Evolutionary conservation across 2,888 invertebrate species (phyloP).

Genomic region (Leptinotarsa peninsularis): DNA sequence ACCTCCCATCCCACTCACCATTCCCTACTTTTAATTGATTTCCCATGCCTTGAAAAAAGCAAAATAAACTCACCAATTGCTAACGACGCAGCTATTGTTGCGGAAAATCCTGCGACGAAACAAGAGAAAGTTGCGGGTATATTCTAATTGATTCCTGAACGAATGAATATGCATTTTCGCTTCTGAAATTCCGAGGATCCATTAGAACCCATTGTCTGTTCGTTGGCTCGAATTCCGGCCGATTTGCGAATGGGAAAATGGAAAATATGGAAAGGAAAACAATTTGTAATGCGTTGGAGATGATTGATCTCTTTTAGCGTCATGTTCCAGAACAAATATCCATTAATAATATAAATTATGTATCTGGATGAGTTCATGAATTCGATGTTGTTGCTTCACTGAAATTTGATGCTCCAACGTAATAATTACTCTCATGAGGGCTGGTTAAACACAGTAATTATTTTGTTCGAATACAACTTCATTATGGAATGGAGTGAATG

Average conservation of each 20-base stretch:
- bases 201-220: slow-evolving; percentile 14
- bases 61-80: not conserved
- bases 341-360: slow-evolving; percentile 13
- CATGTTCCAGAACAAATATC: slow-evolving; percentile 1
- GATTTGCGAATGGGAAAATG: slow-evolving; percentile 7
- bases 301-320: slow-evolving; percentile 11
- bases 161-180: slow-evolving; percentile 18
- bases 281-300: slow-evolving; percentile 9
- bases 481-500: too few species aligned
- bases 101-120: slow-evolving; percentile 9
- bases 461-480: too few species aligned
- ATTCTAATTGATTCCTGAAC: slow-evolving; percentile 10
- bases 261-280: slow-evolving; percentile 18
- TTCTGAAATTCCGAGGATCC: slow-evolving; percentile 3
- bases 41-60: not conserved
- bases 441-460: not conserved
- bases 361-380: not conserved
- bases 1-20: not conserved
- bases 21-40: not conserved
- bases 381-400: not conserved
- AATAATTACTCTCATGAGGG: not conserved
- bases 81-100: not conserved
- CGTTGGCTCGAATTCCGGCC: slow-evolving; percentile 3
- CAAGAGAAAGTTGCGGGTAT: slow-evolving; percentile 3
- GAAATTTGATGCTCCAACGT: not conserved